Base-by-base conservation (phyloP, 2,113 vertebrate species). In the Haemorhous mexicanus region DNA sequence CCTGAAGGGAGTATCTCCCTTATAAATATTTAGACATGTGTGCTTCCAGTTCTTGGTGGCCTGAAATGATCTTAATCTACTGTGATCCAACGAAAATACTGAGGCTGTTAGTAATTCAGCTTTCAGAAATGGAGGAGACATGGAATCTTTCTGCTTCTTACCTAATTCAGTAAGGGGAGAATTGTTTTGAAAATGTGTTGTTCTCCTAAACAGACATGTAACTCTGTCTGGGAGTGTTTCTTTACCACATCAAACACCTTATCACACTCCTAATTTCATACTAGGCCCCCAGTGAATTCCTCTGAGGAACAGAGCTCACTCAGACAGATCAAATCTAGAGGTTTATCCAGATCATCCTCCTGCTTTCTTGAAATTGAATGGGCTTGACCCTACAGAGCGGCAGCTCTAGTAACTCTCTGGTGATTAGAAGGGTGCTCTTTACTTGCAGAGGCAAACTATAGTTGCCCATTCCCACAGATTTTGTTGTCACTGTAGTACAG, bases 11-110 rank as follows among this genome's bases (percentile, higher is more conserved):
- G 32, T 35, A 67, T 59, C 63, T 93, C 56, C 56, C 72, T 88
- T 84, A 77, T 62, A 90, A 93, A 95, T 96, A 94, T 87, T 94
- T 81, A 92, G 88, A 94, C 69, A 79, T 92, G 73, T 0, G 0
- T 89, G 76, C 62, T 96, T 91, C 87, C 61, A 26, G 52, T 41
- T 75, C 87, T 84, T 72, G 32, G 61, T 87, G 80, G 35, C 63
- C 56, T 87, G 47, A 81, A 94, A 75, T 64, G 17, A 94, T 84
- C 91, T 87, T 64, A 75, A 90, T 72, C 55, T 17, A 62, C 46
- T 52, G 72, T 41, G 72, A 72, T 87, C 79, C 75, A 82, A 24
- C 3, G 13, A 55, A 82, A 92, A 73, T 80, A 70, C 5, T 33
- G 50, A 87, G 52, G 43, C 35, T 63, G 64, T 70, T 81, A 56